These are phyloP conservation scores for Sylvilagus floridanus DNA, from an alignment of 2,797 vertebrate genomes.

Conservation along the genomic window DNA sequence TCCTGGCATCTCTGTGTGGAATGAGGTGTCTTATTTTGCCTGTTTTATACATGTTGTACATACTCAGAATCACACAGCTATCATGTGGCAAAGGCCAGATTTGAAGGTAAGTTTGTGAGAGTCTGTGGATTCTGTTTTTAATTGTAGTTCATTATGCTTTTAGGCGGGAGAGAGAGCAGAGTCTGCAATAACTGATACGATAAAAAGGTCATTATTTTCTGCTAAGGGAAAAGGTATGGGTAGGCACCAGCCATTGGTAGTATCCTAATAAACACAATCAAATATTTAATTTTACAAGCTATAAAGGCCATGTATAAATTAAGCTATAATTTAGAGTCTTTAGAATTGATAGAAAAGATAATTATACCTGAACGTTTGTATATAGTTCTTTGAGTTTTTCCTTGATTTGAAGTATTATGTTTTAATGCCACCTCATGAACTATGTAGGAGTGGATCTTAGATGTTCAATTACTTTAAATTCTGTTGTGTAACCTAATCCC, in stretches of 20 bases:
- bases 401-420: slow-evolving; percentile 40
- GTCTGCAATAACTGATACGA: neutral
- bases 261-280: slow-evolving; percentile 27
- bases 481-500: neutral
- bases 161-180: neutral
- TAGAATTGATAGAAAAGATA: slow-evolving; percentile 65
- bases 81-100: neutral
- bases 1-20: neutral
- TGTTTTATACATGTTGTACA: neutral
- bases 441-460: neutral
- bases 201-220: slow-evolving; percentile 3
- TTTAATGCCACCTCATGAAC: slow-evolving; percentile 44
- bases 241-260: neutral
- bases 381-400: slow-evolving; percentile 50
- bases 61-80: neutral
- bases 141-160: neutral
- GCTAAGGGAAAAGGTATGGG: neutral
- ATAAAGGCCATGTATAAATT: slow-evolving; percentile 40
- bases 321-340: slow-evolving; percentile 51
- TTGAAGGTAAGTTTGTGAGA: neutral
- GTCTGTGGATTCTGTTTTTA: neutral
- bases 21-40: neutral
- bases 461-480: slow-evolving; percentile 51
- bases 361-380: slow-evolving; percentile 41
- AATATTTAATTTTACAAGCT: slow-evolving; percentile 40